These are phyloP conservation scores for Gymnobelideus leadbeateri DNA, from an alignment of 2,113 vertebrate genomes.

Conservation along the genomic window DNA sequence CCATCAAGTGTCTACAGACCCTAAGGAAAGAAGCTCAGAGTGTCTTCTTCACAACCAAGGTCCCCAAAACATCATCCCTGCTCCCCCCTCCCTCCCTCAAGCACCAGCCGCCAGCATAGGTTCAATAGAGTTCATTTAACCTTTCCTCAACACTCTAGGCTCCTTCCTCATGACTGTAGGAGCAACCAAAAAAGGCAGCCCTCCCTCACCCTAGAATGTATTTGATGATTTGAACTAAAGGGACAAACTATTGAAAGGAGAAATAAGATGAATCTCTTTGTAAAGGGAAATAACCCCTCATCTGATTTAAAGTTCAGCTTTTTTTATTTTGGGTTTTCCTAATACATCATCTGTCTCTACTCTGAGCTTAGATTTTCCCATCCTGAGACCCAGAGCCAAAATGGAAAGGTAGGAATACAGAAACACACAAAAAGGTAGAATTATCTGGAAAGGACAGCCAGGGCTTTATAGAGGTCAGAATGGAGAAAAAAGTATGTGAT, in stretches of 20 bases:
- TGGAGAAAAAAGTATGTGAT: not conserved
- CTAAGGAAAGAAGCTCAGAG: not conserved
- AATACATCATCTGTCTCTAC: not conserved
- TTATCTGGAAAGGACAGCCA: not conserved
- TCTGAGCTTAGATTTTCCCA: not conserved
- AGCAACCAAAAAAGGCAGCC: not conserved
- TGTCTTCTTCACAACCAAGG: not conserved
- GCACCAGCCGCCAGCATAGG: not conserved
- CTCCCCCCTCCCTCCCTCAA: not conserved
- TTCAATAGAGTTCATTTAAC: not conserved
- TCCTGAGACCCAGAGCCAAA: not conserved
- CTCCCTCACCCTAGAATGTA: not conserved
- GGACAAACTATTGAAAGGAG: not conserved
- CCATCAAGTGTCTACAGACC: not conserved
- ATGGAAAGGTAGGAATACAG: not conserved
- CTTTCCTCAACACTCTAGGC: not conserved
- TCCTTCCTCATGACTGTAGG: not conserved
- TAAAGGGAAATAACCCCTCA: not conserved
- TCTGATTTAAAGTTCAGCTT: not conserved
- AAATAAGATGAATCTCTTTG: not conserved
- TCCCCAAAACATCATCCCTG: not conserved
- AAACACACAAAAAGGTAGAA: not conserved
- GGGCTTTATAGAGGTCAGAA: not conserved
- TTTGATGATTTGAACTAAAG: not conserved
- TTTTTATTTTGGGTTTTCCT: not conserved